A percentile compares a stretch with the other conserved stretches of the same genome.
Evolutionary conservation across 2,797 vertebrate species (phyloP).

Genomic region (Acipenser ruthenus): DNA sequence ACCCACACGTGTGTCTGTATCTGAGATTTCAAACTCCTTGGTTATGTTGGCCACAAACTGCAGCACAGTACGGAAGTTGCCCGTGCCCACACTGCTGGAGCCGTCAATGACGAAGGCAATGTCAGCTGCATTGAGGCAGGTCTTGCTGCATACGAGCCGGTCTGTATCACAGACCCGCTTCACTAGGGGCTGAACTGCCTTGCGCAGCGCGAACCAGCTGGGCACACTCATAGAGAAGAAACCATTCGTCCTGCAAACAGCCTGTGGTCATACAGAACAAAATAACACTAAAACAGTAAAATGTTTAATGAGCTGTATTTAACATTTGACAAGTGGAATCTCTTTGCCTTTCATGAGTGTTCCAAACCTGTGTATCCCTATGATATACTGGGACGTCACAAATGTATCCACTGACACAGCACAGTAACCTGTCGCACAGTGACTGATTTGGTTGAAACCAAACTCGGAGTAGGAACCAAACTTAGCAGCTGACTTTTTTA

Average conservation of each 20-base stretch:
- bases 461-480: too few relatives aligned
- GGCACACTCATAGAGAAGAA: conserved; percentile 58
- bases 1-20: conserved; percentile 85
- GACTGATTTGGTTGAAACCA: too few relatives aligned
- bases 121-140: conserved; percentile 61
- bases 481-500: too few relatives aligned
- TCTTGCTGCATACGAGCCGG: conserved; percentile 61
- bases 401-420: too few relatives aligned
- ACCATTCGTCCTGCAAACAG: conserved; percentile 64
- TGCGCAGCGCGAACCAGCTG: conserved; percentile 62
- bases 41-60: conserved; percentile 94
- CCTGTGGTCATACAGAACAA: conserved; percentile 32
- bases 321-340: too few relatives aligned
- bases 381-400: too few relatives aligned
- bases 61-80: conserved; percentile 90
- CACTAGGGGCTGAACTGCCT: conserved; percentile 53
- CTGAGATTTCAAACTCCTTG: conserved; percentile 90
- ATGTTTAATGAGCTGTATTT: too few relatives aligned
- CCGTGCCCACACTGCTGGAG: conserved; percentile 89
- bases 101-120: conserved; percentile 87
- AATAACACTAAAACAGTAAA: neutral
- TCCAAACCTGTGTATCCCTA: too few relatives aligned
- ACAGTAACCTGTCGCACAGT: too few relatives aligned
- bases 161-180: conserved; percentile 59
- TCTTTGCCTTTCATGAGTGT: too few relatives aligned